These are phyloP conservation scores for Chinchilla lanigera DNA, from an alignment of 2,113 vertebrate species.

Conservation along the genomic window DNA sequence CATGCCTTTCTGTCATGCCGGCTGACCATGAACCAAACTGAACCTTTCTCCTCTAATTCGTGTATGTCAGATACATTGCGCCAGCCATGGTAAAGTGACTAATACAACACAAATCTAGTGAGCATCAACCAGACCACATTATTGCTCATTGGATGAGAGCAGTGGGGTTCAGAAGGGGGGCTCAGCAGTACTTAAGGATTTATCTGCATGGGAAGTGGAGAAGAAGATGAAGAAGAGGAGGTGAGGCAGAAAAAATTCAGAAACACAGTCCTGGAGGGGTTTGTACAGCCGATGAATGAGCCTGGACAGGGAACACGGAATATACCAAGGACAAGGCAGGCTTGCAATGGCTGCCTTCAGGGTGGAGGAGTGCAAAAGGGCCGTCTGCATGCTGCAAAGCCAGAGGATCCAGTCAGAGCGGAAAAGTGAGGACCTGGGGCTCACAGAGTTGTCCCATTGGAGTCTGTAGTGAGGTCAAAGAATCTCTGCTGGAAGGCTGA, in stretches of 20 bases:
- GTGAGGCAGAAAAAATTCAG: accelerated
- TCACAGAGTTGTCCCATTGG: not conserved
- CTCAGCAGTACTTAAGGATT: accelerated
- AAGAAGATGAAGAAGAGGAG: not conserved
- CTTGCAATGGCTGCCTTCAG: not conserved
- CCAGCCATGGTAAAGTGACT: not conserved
- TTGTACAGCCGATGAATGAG: accelerated
- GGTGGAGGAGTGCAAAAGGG: not conserved
- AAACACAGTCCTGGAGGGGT: accelerated
- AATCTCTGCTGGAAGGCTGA: too few relatives aligned
- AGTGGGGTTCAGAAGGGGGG: accelerated
- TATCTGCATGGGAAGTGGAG: accelerated
- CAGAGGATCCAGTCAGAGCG: not conserved
- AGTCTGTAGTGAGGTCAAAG: not conserved
- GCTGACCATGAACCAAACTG: not conserved
- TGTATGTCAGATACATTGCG: not conserved
- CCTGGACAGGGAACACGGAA: not conserved
- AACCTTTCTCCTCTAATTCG: not conserved
- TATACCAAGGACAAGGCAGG: accelerated
- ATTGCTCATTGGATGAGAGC: accelerated
- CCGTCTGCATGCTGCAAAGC: not conserved
- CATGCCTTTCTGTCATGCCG: not conserved
- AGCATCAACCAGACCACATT: accelerated
- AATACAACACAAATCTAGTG: not conserved
- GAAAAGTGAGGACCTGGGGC: not conserved